Percentiles rank a stretch among this genome's conserved stretches.
Conservation (phyloP, 1,140 invertebrate genomes). For the Sycobia sp. region DNA sequence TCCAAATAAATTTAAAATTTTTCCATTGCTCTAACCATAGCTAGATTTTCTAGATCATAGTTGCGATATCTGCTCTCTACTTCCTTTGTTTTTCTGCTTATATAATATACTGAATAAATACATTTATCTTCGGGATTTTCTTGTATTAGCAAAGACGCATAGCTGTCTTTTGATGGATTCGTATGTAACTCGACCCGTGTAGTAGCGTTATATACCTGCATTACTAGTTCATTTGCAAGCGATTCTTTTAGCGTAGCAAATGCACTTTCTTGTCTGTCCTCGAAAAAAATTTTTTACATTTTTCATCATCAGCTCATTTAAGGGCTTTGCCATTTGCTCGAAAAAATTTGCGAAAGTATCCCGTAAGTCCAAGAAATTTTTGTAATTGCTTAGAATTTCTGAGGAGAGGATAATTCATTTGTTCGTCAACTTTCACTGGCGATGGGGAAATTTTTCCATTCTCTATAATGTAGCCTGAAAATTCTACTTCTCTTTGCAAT, state of each 20-base stretch:
- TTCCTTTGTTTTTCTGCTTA: too few relatives aligned
- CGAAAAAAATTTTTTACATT: constrained; percentile 34
- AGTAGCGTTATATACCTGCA: not conserved
- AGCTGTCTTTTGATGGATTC: not conserved
- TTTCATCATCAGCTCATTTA: constrained; percentile 20
- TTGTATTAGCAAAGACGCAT: not conserved
- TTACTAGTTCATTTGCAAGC: not conserved
- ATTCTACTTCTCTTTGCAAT: constrained; percentile 1
- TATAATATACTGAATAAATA: too few relatives aligned
- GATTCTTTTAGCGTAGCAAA: too few relatives aligned
- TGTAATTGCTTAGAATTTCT: constrained; percentile 8
- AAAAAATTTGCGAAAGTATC: constrained; percentile 35
- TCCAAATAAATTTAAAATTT: constrained; percentile 46
- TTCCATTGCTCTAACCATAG: constrained; percentile 30
- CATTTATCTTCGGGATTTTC: too few relatives aligned
- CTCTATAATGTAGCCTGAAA: too few relatives aligned
- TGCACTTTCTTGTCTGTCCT: not conserved
- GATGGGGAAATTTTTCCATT: too few relatives aligned
- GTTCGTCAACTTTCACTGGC: too few relatives aligned
- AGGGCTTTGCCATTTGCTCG: constrained; percentile 22
- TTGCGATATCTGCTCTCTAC: too few relatives aligned
- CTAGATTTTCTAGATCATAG: constrained; percentile 8
- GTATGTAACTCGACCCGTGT: not conserved
- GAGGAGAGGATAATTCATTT: not conserved
- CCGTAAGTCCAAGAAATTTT: too few relatives aligned